These are phyloP conservation scores for Andricus grossulariae DNA, from an alignment of 1,140 invertebrate species.

Conservation along the genomic window DNA sequence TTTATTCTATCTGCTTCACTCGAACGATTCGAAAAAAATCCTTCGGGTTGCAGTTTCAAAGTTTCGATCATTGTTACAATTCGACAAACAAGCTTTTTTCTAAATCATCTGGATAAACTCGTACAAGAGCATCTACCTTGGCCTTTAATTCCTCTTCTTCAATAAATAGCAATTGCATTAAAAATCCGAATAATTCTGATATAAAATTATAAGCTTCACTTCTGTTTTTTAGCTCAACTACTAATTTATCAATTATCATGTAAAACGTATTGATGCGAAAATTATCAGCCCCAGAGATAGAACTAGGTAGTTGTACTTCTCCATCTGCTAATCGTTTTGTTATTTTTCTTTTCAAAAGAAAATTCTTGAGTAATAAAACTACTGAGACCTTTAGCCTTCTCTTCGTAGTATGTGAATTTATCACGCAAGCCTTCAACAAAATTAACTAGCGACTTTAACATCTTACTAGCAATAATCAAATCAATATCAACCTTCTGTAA, in stretches of 20 bases:
- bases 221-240: slow-evolving; percentile 30
- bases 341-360: slow-evolving; percentile 25
- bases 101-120: slow-evolving; percentile 32
- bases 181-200: slow-evolving; percentile 30
- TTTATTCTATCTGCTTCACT: background rate
- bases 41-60: background rate
- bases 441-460: slow-evolving; percentile 24
- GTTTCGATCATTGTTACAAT: slow-evolving; percentile 27
- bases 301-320: background rate
- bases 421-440: slow-evolving; percentile 29
- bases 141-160: slow-evolving; percentile 1
- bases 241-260: slow-evolving; percentile 34
- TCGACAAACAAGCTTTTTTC: slow-evolving; percentile 21
- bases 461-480: slow-evolving; percentile 16
- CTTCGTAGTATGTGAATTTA: slow-evolving; percentile 24
- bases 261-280: slow-evolving; percentile 36
- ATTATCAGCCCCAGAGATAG: background rate
- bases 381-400: slow-evolving; percentile 38
- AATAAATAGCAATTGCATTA: slow-evolving; percentile 23
- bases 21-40: slow-evolving; percentile 10
- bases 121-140: slow-evolving; percentile 3
- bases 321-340: slow-evolving; percentile 4
- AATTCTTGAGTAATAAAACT: slow-evolving; percentile 29
- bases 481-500: slow-evolving; percentile 37
- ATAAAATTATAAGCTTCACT: slow-evolving; percentile 36